Percentiles rank a stretch among this genome's conserved stretches.
These are phyloP conservation scores for Latrodectus elegans DNA, from an alignment of 2,888 invertebrate species.

Conservation along the genomic window DNA sequence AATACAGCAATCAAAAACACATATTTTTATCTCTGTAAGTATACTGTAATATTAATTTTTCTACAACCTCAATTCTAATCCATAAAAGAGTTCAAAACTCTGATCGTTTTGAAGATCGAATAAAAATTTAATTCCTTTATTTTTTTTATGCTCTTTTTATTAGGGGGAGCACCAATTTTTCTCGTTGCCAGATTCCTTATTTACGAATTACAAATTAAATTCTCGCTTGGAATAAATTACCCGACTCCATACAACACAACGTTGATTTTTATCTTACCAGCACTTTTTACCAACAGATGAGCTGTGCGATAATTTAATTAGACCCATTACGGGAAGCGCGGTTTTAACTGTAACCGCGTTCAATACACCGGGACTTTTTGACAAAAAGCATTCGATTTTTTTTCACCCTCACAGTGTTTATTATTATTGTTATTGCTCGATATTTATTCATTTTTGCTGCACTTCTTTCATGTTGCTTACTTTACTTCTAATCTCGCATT, in stretches of 20 bases:
- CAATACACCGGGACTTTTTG: slow-evolving; percentile 50
- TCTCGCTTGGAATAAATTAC: slow-evolving; percentile 67
- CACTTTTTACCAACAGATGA: slow-evolving; percentile 64
- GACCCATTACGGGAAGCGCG: slow-evolving; percentile 59
- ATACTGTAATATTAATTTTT: slow-evolving; percentile 62
- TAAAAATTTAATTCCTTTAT: slow-evolving; percentile 40
- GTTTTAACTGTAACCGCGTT: slow-evolving; percentile 64
- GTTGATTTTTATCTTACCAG: slow-evolving; percentile 62
- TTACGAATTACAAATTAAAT: slow-evolving; percentile 68
- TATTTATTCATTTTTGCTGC: slow-evolving; percentile 55
- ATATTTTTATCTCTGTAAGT: slow-evolving; percentile 47
- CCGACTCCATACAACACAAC: slow-evolving; percentile 32
- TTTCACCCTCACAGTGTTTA: slow-evolving; percentile 14
- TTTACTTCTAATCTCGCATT: slow-evolving; percentile 55
- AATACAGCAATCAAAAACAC: slow-evolving; percentile 60
- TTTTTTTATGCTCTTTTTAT: background rate
- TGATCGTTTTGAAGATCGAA: slow-evolving; percentile 59
- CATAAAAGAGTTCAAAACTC: slow-evolving; percentile 60
- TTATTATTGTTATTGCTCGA: slow-evolving; percentile 57
- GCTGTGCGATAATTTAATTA: slow-evolving; percentile 66
- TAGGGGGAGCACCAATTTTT: slow-evolving; percentile 45
- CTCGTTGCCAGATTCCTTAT: slow-evolving; percentile 66
- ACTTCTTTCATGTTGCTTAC: slow-evolving; percentile 20
- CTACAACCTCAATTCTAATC: slow-evolving; percentile 22
- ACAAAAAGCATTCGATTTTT: slow-evolving; percentile 67